These are phyloP conservation scores for Salvelinus alpinus DNA, from an alignment of 2,113 vertebrate genomes.

Conservation along the genomic window DNA sequence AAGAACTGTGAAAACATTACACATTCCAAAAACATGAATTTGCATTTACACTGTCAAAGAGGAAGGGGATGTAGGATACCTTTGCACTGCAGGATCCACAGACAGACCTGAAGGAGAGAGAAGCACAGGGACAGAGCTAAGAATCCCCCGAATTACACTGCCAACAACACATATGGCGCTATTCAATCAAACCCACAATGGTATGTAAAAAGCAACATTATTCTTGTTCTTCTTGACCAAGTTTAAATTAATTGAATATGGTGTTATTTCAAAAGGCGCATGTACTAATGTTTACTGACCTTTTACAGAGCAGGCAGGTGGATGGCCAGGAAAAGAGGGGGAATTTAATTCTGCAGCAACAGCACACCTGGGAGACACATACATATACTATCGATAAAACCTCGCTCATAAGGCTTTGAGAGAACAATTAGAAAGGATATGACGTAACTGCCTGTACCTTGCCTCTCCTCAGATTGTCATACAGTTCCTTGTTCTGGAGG, in stretches of 20 bases:
- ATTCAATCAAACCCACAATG: too few relatives aligned
- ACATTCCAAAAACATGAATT: neutral
- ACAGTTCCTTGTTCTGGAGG: constrained; percentile 89
- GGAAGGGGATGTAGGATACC: constrained; percentile 71
- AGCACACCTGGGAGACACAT: constrained; percentile 81
- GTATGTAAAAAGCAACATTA: too few relatives aligned
- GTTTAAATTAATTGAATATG: neutral
- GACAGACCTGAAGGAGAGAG: constrained; percentile 76
- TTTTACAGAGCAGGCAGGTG: constrained; percentile 91
- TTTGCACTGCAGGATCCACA: constrained; percentile 89
- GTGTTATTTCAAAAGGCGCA: neutral
- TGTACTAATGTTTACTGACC: constrained; percentile 59
- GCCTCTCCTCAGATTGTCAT: constrained; percentile 86
- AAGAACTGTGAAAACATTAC: neutral
- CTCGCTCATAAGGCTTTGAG: constrained; percentile 11
- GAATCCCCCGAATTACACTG: too few relatives aligned
- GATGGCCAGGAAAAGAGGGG: constrained; percentile 93
- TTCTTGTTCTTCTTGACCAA: neutral
- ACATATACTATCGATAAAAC: neutral
- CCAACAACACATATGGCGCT: too few relatives aligned
- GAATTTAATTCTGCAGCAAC: constrained; percentile 89
- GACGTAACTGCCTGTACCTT: constrained; percentile 76
- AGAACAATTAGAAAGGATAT: neutral
- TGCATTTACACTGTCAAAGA: neutral
- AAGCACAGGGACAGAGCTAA: too few relatives aligned